A percentile compares a stretch with the other conserved stretches of the same genome.
phyloP scores from a whole-genome alignment of 1,140 invertebrate genomes.

The Hycleus cichorii region DNA sequence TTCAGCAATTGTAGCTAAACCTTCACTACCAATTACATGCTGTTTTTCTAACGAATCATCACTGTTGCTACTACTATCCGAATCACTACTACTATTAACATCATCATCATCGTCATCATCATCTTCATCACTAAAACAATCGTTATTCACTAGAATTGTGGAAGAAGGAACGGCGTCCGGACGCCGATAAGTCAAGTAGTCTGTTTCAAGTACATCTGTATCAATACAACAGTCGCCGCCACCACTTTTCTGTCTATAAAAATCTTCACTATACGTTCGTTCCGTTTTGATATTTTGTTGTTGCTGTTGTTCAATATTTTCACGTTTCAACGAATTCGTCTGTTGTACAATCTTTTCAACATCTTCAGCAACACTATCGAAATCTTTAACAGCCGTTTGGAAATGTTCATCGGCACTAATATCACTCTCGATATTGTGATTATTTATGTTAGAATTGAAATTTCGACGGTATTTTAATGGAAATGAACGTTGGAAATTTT shows the following conservation, averaged over 20 bases:
- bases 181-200: slow-evolving; percentile 1
- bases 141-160: slow-evolving; percentile 5
- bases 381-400: slow-evolving; percentile 35
- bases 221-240: too few species aligned
- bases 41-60: slow-evolving; percentile 29
- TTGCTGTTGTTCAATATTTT: neutral
- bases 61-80: slow-evolving; percentile 8
- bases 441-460: slow-evolving; percentile 19
- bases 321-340: slow-evolving; percentile 4
- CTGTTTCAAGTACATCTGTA: too few species aligned
- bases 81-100: slow-evolving; percentile 11
- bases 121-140: neutral
- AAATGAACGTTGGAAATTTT: slow-evolving; percentile 3
- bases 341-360: slow-evolving; percentile 32
- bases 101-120: neutral
- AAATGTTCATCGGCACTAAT: slow-evolving; percentile 26
- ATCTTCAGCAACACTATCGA: slow-evolving; percentile 36
- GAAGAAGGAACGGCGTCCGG: slow-evolving; percentile 3
- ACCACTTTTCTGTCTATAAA: too few species aligned
- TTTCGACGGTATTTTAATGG: slow-evolving; percentile 2
- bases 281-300: neutral
- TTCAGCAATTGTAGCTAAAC: slow-evolving; percentile 38
- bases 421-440: slow-evolving; percentile 3
- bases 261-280: too few species aligned
- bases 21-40: slow-evolving; percentile 27